These are phyloP conservation scores for Nephrotoma appendiculata DNA, from an alignment of 2,888 invertebrate species.

Conservation along the genomic window DNA sequence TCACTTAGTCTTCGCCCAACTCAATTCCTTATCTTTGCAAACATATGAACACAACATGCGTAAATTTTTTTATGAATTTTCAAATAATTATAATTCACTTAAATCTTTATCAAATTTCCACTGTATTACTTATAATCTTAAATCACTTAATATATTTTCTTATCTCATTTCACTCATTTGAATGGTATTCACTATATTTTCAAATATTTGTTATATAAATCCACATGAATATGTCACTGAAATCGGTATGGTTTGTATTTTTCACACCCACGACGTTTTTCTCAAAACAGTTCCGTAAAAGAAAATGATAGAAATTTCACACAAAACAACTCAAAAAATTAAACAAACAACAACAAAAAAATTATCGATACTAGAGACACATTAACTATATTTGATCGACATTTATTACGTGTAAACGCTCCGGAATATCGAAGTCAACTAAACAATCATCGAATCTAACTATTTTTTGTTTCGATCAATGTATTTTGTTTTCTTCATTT, in stretches of 20 bases:
- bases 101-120: background rate
- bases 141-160: background rate
- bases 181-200: background rate
- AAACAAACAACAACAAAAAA: background rate
- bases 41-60: background rate
- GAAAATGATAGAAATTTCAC: background rate
- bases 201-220: background rate
- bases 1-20: background rate
- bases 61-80: background rate
- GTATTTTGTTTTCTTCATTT: background rate
- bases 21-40: background rate
- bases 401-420: slow-evolving; percentile 29
- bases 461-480: background rate
- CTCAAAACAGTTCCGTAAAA: background rate
- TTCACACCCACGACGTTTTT: background rate
- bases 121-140: background rate
- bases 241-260: background rate
- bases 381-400: background rate
- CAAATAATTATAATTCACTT: background rate
- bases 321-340: background rate
- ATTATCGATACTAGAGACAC: background rate
- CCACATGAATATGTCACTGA: background rate
- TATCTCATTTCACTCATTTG: background rate
- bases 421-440: slow-evolving; percentile 36
- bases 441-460: slow-evolving; percentile 24